phyloP scores from a whole-genome alignment of 2,113 vertebrate genomes.

The Taxidea taxus region DNA sequence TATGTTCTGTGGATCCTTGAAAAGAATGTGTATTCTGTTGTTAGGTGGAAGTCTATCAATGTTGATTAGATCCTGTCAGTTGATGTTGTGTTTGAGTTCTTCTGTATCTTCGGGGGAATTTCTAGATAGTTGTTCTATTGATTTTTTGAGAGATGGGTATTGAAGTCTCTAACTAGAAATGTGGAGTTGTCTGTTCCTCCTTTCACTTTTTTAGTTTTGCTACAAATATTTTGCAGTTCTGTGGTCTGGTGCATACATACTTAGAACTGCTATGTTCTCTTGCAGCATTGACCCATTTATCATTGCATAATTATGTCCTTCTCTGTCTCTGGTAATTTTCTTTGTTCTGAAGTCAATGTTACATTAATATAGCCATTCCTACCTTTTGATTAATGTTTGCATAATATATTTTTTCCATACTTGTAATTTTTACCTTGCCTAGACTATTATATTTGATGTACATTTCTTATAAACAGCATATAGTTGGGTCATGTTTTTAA shows the following conservation, averaged over 20 bases:
- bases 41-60: neutral
- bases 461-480: neutral
- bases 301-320: neutral
- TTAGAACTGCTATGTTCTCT: neutral
- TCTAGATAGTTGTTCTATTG: neutral
- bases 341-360: neutral
- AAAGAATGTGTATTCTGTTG: neutral
- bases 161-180: neutral
- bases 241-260: neutral
- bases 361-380: neutral
- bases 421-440: neutral
- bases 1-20: neutral
- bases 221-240: neutral
- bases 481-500: neutral
- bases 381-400: neutral
- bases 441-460: neutral
- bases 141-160: neutral
- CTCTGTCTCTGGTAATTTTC: neutral
- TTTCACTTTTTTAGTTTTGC: neutral
- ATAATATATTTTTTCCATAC: neutral
- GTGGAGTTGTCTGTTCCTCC: neutral
- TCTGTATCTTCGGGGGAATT: neutral
- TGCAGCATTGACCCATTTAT: neutral
- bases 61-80: neutral
- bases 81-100: neutral